Conservation (phyloP, 2,113 vertebrate genomes). For the Gymnogyps californianus region DNA sequence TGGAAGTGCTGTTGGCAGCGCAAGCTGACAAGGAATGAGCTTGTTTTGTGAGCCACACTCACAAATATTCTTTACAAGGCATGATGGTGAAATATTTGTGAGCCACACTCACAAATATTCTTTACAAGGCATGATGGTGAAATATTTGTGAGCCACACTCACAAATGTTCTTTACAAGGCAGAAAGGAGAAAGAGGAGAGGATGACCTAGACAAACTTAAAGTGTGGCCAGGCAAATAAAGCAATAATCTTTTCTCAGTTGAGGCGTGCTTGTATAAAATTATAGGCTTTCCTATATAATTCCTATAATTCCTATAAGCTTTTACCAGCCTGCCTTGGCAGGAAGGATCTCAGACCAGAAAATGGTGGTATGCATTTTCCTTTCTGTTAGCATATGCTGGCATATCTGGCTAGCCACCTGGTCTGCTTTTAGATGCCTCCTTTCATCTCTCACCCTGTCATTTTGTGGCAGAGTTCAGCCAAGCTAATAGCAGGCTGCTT, state of each 20-base stretch:
- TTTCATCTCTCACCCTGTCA: background rate
- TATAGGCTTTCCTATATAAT: background rate
- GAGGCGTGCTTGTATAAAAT: background rate
- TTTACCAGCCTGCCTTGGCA: background rate
- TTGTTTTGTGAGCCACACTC: background rate
- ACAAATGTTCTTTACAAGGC: background rate
- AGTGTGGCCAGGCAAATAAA: background rate
- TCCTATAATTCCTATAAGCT: no score
- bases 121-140: background rate
- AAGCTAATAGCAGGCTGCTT: background rate
- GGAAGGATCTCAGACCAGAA: background rate
- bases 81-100: background rate
- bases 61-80: background rate
- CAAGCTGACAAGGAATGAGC: background rate
- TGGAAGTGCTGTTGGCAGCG: accelerated
- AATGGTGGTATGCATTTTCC: background rate
- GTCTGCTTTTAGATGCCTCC: background rate
- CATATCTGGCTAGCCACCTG: background rate
- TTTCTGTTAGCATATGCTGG: accelerated
- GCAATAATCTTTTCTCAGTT: background rate
- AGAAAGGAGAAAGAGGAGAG: background rate
- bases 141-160: background rate
- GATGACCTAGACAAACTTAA: background rate
- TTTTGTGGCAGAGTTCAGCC: background rate
- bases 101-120: background rate